Evolutionary conservation across 2,113 vertebrate species (phyloP), one percentile per base, ranked within the genome.

Genomic region (Meleagris gallopavo): DNA sequence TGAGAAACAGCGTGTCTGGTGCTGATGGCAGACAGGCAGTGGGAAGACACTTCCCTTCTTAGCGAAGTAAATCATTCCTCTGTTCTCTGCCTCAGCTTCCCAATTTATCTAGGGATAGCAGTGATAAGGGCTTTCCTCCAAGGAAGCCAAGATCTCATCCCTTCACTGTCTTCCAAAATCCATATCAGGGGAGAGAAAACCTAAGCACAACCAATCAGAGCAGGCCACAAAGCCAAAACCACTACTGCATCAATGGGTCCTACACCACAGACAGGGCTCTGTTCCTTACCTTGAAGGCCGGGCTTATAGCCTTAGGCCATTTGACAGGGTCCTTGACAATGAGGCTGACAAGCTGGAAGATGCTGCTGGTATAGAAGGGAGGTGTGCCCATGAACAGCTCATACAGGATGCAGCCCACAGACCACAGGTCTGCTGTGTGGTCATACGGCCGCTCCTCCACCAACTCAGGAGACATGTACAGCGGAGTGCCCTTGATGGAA

Each of bases 401-500:
- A 2, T 99, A 99, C 10, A 99, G 97, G 80, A 99, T 99, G 96
- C 99, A 99, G 71, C 99, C 99, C 72, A 99, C 97, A 16, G 99
- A 99, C 99, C 99, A 99, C 38, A 99, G 98, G 95, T 99, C 99
- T 2, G 99, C 98, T 0, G 98, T 99, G 96, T 99, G 99, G 90
- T 99, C 99, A 0, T 99, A 99, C 0, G 99, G 99, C 84, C 97
- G 98, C 93, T 99, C 99, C 87, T 98, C 98, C 89, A 99, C 98
- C 94, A 99, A 97, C 96, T 99, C 99, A 17, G 99, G 99, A 62
- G 98, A 98, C 99, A 99, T 99, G 95, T 99, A 99, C 60, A 99
- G 98, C 0, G 99, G 99, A 1, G 99, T 99, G 74, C 99, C 99
- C 94, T 99, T 99, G 97, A 99, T 99, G 71, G 99, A 99, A 2